A percentile compares a stretch with the other conserved stretches of the same genome.
phyloP scores from a whole-genome alignment of 1,140 invertebrate species.

The Adelges cooleyi region DNA sequence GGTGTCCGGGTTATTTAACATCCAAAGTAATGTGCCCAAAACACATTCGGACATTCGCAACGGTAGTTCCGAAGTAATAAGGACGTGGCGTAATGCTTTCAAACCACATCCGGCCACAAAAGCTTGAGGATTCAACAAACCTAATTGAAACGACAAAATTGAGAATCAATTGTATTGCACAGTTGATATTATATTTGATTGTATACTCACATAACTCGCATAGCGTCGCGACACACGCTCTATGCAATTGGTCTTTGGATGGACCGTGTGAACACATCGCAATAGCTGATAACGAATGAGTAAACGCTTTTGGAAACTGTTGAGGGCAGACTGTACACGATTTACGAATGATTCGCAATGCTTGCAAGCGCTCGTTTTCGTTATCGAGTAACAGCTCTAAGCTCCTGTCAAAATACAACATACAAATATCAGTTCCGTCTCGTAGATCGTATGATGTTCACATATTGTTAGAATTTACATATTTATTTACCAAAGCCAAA shows the following conservation, averaged over 20 bases:
- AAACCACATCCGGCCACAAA: slow-evolving; percentile 28
- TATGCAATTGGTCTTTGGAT: slow-evolving; percentile 36
- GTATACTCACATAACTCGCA: slow-evolving; percentile 59
- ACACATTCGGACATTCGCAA: slow-evolving; percentile 55
- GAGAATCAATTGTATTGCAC: not conserved
- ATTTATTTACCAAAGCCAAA: too few species aligned
- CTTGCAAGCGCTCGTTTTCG: slow-evolving; percentile 80
- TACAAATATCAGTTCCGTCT: too few species aligned
- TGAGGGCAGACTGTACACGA: slow-evolving; percentile 53
- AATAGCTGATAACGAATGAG: slow-evolving; percentile 64
- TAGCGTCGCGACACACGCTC: slow-evolving; percentile 70
- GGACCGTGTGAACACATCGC: slow-evolving; percentile 54
- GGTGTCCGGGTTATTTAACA: slow-evolving; percentile 77
- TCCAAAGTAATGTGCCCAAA: slow-evolving; percentile 70
- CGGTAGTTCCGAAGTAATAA: slow-evolving; percentile 25
- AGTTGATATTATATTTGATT: slow-evolving; percentile 22
- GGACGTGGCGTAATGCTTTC: slow-evolving; percentile 23
- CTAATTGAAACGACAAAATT: not conserved
- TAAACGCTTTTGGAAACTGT: slow-evolving; percentile 51
- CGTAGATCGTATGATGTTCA: too few species aligned
- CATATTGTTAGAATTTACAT: too few species aligned
- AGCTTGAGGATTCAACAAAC: slow-evolving; percentile 20
- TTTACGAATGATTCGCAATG: slow-evolving; percentile 65
- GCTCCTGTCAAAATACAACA: slow-evolving; percentile 51
- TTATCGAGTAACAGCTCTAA: slow-evolving; percentile 73